These are phyloP conservation scores for Pomacea maculata DNA, from an alignment of 1,140 invertebrate species.

Conservation along the genomic window DNA sequence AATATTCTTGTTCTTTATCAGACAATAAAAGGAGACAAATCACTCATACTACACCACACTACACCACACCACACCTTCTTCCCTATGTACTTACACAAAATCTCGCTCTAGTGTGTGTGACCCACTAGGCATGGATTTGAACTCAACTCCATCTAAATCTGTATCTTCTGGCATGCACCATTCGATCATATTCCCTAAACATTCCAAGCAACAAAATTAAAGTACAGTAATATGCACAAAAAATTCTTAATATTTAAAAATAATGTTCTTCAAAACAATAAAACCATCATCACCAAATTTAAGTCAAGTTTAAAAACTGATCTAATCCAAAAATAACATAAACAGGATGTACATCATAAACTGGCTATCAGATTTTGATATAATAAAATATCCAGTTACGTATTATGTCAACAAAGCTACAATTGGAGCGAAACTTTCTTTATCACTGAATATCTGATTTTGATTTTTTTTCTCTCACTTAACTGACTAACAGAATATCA, in stretches of 20 bases:
- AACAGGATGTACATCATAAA: not conserved
- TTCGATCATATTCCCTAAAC: constrained; percentile 66
- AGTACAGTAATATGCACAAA: not conserved
- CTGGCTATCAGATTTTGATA: too few relatives aligned
- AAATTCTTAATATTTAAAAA: not conserved
- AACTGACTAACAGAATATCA: too few relatives aligned
- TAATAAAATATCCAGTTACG: too few relatives aligned
- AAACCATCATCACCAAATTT: not conserved
- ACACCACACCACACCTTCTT: too few relatives aligned
- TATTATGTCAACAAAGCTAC: too few relatives aligned
- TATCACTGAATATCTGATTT: too few relatives aligned
- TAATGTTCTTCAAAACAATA: not conserved
- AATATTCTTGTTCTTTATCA: too few relatives aligned
- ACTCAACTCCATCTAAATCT: constrained; percentile 67
- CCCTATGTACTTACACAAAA: constrained; percentile 64
- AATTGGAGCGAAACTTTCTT: too few relatives aligned
- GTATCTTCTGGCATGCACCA: constrained; percentile 66
- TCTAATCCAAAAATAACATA: not conserved
- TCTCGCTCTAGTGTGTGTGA: constrained; percentile 65
- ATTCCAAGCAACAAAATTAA: constrained; percentile 1
- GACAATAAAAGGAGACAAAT: too few relatives aligned
- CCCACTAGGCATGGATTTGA: constrained; percentile 68
- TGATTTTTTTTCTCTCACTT: too few relatives aligned
- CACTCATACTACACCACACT: too few relatives aligned
- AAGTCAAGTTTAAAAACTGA: not conserved